Base-by-base conservation (phyloP, 1,140 invertebrate genomes). In the Microplitis demolitor region DNA sequence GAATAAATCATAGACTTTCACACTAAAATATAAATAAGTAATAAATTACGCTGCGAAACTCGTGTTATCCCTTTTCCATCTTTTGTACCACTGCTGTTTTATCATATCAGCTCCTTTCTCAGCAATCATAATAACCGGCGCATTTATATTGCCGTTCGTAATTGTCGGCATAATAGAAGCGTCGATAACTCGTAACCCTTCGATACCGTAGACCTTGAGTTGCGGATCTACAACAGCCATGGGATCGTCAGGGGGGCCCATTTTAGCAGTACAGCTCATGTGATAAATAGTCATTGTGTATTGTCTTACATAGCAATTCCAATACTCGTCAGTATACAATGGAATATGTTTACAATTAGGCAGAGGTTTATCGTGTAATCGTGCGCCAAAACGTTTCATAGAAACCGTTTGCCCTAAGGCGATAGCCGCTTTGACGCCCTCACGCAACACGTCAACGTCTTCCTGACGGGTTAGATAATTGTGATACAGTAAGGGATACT, bases 31-130 rank as follows among this genome's bases (percentile, higher is more conserved):
- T 1, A 24, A 24, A 24, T 24, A 24, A 24, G 24, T 24, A 24
- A 24, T 24, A 37, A 39, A 62, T 71, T 53, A 39, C 64, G 3
- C 39, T n/a, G 16, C 61, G 11, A 50, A 24, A n/a, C 37, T 73
- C n/a, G 34, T 60, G 45, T 73, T 74, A 51, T 67, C 31, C 45
- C 73, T 77, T 34, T 69, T 78, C 13, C 61, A 70, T 24, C 74
- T 66, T 4, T 54, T 66, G 31, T 69, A n/a, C 85, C 85, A 87
- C 1, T 76, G 74, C 34, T 80, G 70, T 80, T 95, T 95, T 5
- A 98, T 93, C 80, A 97, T 80, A 86, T 97, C 96, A 0, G 96
- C 90, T 0, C 93, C 96, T 82, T 96, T 97, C 80, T 98, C 96
- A 0, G 88, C 96, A n/a, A 98, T 95, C 96, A 97, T 97, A 8